Evolutionary conservation across 1,140 invertebrate species (phyloP), one percentile per base, ranked within the genome.

Genomic region (Drosophila parabipectinata): DNA sequence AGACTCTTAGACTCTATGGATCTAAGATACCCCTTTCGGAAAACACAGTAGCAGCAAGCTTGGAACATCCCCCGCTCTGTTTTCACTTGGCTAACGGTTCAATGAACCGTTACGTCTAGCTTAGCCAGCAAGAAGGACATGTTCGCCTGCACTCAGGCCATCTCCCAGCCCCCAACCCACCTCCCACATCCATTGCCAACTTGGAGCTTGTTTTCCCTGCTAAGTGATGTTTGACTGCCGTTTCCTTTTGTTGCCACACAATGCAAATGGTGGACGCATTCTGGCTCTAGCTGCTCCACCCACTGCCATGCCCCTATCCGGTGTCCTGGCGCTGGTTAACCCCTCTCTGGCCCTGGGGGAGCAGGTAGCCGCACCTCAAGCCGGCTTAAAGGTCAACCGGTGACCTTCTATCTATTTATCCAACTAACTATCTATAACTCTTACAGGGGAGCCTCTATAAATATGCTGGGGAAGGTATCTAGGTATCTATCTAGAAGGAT

Each of bases 61-160:
- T 32, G 48, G 50, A 28, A 53, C 58, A 60, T 73, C 34, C 74
- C 76, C 54, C 77, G 77, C 72, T 76, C 26, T 59, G 59, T 79
- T 79, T 76, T 60, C 48, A 53, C 64, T 64, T 69, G 61, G 77
- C 72, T 71, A 76, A 61, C 77, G 77, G 78, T 83, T 83, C 79
- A 83, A 63, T 83, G 79, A 83, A 83, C 79, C 79, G 61, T 76
- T 72, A 72, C 71, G 79, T 83, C 80, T 83, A 63, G 75, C 75
- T 83, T 63, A 82, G 71, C 76, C 69, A 64, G 41, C 32, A 50
- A 69, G 66, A 68, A 69, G 66, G 44, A 69, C 51, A 47, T 53
- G 51, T 37, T 37, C 51, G 48, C 52, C 15, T 39, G 45, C 45
- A 52, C 12, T 37, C 41, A 8, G 21, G 30, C 21, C 10, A 24